Evolutionary conservation across 2,888 invertebrate species (phyloP).

Genomic region (Caenorhabditis macrosperma): DNA sequence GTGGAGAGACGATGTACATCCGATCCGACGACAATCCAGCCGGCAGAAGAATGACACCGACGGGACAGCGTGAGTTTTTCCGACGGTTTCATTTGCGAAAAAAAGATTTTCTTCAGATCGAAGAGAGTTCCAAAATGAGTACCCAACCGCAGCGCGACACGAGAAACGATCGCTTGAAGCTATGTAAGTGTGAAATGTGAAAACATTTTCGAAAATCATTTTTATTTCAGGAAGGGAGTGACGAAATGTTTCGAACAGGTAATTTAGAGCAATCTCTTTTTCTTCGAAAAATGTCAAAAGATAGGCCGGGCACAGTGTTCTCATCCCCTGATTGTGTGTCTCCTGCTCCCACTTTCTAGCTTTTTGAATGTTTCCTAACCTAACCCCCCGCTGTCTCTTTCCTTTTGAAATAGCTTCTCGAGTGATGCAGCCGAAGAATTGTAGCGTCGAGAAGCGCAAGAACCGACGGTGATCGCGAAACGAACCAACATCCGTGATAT

Average conservation of each 20-base stretch:
- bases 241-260: neutral
- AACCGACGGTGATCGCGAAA: neutral
- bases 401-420: neutral
- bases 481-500: neutral
- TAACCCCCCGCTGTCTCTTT: neutral
- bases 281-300: neutral
- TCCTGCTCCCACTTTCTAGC: neutral
- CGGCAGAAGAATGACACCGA: neutral
- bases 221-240: neutral
- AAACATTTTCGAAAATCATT: neutral
- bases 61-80: neutral
- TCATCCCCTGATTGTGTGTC: neutral
- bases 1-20: neutral
- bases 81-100: neutral
- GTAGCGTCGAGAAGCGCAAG: neutral
- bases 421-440: neutral
- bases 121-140: too few species aligned
- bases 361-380: neutral
- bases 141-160: neutral
- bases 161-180: neutral
- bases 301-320: conserved; percentile 1
- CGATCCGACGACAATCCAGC: neutral
- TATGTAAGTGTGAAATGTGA: neutral
- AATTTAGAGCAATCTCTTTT: neutral
- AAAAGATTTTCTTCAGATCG: conserved; percentile 11